Percentiles rank a stretch among this genome's conserved stretches.
Conservation (phyloP, 2,888 invertebrate species). For the Cylindroiulus punctatus region DNA sequence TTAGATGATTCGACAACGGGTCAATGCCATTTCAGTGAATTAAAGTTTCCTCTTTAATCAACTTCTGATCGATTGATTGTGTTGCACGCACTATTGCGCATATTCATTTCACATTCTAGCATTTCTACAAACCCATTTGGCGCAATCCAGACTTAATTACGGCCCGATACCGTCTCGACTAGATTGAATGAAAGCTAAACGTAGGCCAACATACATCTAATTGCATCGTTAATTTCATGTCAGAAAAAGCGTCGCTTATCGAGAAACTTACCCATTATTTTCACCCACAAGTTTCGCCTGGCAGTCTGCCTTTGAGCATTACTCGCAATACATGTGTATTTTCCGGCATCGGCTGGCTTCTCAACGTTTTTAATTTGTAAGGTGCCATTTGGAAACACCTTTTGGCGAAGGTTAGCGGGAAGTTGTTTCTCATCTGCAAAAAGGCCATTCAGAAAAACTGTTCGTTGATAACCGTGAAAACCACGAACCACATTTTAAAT, state of each 20-base stretch:
- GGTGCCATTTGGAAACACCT: constrained; percentile 58
- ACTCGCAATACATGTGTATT: constrained; percentile 57
- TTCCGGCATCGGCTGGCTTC: constrained; percentile 56
- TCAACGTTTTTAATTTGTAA: constrained; percentile 57
- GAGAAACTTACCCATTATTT: constrained; percentile 56
- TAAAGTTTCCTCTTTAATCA: background rate
- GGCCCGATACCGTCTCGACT: background rate
- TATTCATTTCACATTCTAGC: background rate
- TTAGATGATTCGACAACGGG: no score
- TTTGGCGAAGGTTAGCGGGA: constrained; percentile 58
- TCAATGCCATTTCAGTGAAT: background rate
- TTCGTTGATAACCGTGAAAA: background rate
- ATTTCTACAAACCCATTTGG: background rate
- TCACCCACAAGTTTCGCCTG: constrained; percentile 57
- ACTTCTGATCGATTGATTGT: background rate
- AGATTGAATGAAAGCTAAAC: background rate
- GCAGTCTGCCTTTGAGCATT: constrained; percentile 58
- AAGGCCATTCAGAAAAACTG: background rate
- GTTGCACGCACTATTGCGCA: background rate
- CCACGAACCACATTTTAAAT: background rate
- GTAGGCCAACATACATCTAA: background rate
- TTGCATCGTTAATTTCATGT: constrained; percentile 11
- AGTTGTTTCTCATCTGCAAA: constrained; percentile 57
- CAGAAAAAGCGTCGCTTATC: background rate
- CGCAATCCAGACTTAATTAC: background rate